Conservation (phyloP, 37 sponge, comb jelly and placozoan genomes). For the Agelas oroides region DNA sequence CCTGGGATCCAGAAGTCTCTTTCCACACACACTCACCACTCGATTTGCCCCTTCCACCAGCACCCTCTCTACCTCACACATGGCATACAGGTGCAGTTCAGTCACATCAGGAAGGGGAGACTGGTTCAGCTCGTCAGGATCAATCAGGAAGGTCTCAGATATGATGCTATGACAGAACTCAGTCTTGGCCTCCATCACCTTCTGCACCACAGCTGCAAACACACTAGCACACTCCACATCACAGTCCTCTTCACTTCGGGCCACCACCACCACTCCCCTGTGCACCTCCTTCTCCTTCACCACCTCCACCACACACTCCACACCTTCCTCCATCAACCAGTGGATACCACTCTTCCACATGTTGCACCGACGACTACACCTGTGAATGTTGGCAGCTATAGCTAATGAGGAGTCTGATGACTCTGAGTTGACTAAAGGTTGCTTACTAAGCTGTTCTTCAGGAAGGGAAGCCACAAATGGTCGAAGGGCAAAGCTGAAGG, state of each 20-base stretch:
- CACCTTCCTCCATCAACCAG: conserved; percentile 45
- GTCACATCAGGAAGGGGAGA: not conserved
- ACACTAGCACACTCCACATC: conserved; percentile 31
- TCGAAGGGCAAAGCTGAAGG: conserved; percentile 26
- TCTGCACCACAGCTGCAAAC: conserved; percentile 7
- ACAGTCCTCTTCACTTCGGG: conserved; percentile 1
- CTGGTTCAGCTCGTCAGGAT: conserved; percentile 5
- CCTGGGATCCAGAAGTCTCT: not conserved
- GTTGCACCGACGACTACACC: conserved; percentile 13
- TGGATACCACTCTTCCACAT: conserved; percentile 61
- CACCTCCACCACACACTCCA: conserved; percentile 43
- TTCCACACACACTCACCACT: not conserved
- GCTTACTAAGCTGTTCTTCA: no score
- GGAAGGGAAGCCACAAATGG: no score
- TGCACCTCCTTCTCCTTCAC: conserved; percentile 11
- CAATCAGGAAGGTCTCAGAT: conserved; percentile 12
- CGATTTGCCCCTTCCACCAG: not conserved
- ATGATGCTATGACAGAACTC: conserved; percentile 16
- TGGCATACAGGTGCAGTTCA: not conserved
- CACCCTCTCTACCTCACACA: conserved; percentile 15
- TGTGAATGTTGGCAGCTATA: not conserved
- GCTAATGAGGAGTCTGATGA: no score
- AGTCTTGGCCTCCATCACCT: conserved; percentile 19
- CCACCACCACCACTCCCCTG: conserved; percentile 37
- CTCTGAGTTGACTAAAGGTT: no score